Evolutionary conservation across 2,797 vertebrate species (phyloP).

Genomic region (Cossypha caffra): DNA sequence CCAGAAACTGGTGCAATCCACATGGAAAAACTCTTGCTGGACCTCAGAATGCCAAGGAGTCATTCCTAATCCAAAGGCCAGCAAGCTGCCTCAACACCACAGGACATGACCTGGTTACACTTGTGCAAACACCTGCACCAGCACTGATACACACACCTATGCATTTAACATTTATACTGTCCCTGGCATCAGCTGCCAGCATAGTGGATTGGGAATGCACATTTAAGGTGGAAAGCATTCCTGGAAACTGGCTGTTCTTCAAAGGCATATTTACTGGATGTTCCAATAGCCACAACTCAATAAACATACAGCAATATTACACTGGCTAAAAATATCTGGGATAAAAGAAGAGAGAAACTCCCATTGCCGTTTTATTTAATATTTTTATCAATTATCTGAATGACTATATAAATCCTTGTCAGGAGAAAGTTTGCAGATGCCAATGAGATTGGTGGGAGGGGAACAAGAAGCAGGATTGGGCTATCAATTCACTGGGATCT

Average conservation of each 20-base stretch:
- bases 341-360: not conserved
- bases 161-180: not conserved
- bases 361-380: not conserved
- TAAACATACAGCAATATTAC: not conserved
- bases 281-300: not conserved
- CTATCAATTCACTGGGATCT: not conserved
- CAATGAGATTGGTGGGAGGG: not conserved
- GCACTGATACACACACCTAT: not conserved
- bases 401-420: not conserved
- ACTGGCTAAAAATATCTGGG: not conserved
- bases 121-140: not conserved
- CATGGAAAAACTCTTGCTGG: not conserved
- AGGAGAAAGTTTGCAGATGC: not conserved
- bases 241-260: slow-evolving; percentile 5
- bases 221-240: not conserved
- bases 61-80: not conserved
- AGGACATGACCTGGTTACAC: not conserved
- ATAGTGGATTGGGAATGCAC: not conserved
- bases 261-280: not conserved
- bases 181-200: not conserved
- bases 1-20: not conserved
- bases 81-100: not conserved
- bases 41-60: not conserved
- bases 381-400: slow-evolving; percentile 20
- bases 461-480: not conserved